A percentile compares a stretch with the other conserved stretches of the same genome.
Conservation (phyloP, 2,113 vertebrate genomes). For the Cyanoderma ruficeps region DNA sequence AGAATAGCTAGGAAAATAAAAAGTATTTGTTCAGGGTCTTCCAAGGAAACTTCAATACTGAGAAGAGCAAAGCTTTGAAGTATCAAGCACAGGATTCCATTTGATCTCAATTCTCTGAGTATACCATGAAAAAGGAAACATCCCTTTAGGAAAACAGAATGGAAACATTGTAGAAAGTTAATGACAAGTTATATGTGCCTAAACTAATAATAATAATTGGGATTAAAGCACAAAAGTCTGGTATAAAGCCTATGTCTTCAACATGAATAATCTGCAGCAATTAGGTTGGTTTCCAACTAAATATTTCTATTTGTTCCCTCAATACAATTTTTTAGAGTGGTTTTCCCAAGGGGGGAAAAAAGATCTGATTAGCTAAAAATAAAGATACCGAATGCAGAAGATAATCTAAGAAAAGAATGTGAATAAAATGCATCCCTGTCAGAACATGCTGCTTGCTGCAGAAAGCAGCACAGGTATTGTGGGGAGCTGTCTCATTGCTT, state of each 20-base stretch:
- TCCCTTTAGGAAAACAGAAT: not conserved
- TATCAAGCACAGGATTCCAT: not conserved
- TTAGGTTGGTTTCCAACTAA: not conserved
- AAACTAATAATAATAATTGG: not conserved
- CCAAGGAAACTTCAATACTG: not conserved
- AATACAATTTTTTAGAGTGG: not conserved
- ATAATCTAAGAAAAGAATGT: not conserved
- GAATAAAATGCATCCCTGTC: not conserved
- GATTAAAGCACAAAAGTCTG: not conserved
- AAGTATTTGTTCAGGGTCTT: not conserved
- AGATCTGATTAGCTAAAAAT: not conserved
- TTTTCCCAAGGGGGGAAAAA: not conserved
- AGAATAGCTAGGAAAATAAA: not conserved
- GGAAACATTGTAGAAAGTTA: not conserved
- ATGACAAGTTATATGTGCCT: not conserved
- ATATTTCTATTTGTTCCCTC: not conserved
- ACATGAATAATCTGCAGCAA: not conserved
- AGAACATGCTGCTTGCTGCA: not conserved
- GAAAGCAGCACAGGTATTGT: not conserved
- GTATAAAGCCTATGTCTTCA: not conserved
- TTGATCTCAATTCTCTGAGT: not conserved
- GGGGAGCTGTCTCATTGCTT: not conserved
- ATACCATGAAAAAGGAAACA: not conserved
- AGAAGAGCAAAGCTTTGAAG: not conserved
- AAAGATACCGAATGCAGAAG: not conserved